Conservation (phyloP, 2,797 vertebrate genomes). For the Tiaroga cobitis region DNA sequence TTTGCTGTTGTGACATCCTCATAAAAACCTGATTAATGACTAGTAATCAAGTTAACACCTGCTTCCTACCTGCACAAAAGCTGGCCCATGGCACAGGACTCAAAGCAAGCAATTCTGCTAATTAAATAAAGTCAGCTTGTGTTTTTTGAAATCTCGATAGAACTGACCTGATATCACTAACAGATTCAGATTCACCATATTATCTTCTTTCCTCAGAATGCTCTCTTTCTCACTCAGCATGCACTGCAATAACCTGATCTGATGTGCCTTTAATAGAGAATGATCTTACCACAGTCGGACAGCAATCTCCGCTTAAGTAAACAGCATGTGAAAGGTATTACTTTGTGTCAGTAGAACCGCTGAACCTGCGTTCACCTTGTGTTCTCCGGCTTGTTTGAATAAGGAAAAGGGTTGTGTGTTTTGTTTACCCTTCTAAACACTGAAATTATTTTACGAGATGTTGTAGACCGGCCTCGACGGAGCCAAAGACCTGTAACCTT, state of each 20-base stretch:
- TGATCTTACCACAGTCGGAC: conserved; percentile 70
- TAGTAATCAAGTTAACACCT: conserved; percentile 19
- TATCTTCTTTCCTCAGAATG: background rate
- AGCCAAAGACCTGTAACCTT: conserved; percentile 10
- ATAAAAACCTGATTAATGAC: conserved; percentile 9
- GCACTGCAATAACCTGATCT: conserved; percentile 12
- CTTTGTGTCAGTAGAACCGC: conserved; percentile 51
- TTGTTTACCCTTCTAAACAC: conserved; percentile 29
- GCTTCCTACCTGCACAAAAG: conserved; percentile 1
- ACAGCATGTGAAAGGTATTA: conserved; percentile 65
- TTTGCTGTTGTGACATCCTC: conserved; percentile 7
- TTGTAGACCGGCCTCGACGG: background rate
- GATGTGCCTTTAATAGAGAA: conserved; percentile 56
- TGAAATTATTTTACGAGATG: conserved; percentile 20
- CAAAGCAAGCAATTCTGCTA: background rate
- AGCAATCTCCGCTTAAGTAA: conserved; percentile 72
- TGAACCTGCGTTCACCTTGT: conserved; percentile 63
- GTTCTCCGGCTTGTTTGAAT: conserved; percentile 13
- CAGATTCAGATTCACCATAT: background rate
- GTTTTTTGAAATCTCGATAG: background rate
- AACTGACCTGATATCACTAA: background rate
- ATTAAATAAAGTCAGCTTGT: background rate
- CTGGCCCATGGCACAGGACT: background rate
- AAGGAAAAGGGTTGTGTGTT: background rate
- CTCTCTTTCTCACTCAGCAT: conserved; percentile 5